Conservation (phyloP, 1,140 invertebrate species). For the Neodiprion lecontei region DNA sequence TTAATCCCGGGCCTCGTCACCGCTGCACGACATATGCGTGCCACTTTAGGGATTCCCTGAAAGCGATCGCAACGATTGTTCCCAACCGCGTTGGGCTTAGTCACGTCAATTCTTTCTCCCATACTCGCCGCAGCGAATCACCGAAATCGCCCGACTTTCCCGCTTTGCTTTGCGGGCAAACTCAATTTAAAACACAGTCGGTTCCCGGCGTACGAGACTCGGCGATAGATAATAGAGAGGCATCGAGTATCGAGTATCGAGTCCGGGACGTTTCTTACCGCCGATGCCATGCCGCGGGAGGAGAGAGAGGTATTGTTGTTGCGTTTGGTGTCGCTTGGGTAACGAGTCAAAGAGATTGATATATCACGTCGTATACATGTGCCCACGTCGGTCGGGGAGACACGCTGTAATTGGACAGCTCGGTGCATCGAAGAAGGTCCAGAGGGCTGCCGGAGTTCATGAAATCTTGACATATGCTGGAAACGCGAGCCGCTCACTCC, state of each 20-base stretch:
- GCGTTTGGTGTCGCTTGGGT: neutral
- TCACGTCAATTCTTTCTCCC: too few species aligned
- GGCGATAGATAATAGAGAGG: neutral
- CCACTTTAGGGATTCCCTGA: neutral
- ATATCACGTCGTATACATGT: slow-evolving; percentile 7
- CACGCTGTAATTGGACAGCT: slow-evolving; percentile 6
- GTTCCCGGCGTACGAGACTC: too few species aligned
- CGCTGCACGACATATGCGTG: neutral
- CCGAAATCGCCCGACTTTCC: too few species aligned
- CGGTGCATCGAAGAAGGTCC: neutral
- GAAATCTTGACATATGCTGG: neutral
- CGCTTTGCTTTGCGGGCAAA: too few species aligned
- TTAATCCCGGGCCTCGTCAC: too few species aligned
- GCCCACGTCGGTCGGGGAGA: neutral
- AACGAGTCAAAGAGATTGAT: slow-evolving; percentile 7
- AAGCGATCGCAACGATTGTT: neutral
- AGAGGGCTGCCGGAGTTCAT: neutral
- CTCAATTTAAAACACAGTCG: too few species aligned
- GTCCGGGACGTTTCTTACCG: neutral
- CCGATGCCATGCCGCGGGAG: neutral
- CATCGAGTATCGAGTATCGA: neutral
- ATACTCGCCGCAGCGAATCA: too few species aligned
- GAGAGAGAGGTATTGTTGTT: neutral
- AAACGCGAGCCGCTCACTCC: neutral
- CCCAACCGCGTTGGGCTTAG: neutral